Conservation (phyloP, 1,140 invertebrate genomes). For the Drosophila bifasciata region DNA sequence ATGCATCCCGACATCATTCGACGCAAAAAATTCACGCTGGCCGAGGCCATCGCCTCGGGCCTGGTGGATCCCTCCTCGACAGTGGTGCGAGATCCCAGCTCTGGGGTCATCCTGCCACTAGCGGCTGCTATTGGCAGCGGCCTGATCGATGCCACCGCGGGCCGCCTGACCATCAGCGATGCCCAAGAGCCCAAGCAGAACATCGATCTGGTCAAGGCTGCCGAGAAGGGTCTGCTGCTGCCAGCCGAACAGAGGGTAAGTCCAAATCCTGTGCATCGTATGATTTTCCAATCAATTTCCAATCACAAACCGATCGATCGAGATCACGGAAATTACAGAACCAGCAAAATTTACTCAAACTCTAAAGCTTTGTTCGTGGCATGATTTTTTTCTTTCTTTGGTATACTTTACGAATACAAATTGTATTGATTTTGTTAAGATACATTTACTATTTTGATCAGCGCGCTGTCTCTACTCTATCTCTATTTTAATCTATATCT, state of each 20-base stretch:
- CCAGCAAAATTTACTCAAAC: constrained; percentile 52
- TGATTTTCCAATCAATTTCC: constrained; percentile 33
- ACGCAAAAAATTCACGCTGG: constrained; percentile 89
- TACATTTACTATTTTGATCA: constrained; percentile 54
- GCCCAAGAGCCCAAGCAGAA: constrained; percentile 87
- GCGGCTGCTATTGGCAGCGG: constrained; percentile 91
- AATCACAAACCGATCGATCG: constrained; percentile 22
- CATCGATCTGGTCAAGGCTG: constrained; percentile 94
- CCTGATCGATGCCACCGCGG: constrained; percentile 90
- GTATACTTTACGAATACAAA: constrained; percentile 33
- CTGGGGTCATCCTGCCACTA: constrained; percentile 90
- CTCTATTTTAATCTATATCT: constrained; percentile 26
- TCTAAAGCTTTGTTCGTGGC: constrained; percentile 72
- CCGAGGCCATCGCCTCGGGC: constrained; percentile 90
- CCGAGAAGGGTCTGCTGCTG: constrained; percentile 93
- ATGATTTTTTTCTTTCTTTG: constrained; percentile 57
- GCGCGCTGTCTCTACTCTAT: constrained; percentile 56
- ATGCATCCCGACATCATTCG: constrained; percentile 87
- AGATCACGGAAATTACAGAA: constrained; percentile 57
- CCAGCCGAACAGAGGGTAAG: constrained; percentile 96
- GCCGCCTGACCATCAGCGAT: constrained; percentile 87
- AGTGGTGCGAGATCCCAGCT: constrained; percentile 92
- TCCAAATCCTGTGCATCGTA: constrained; percentile 62
- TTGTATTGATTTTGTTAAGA: constrained; percentile 29
- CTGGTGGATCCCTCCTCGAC: constrained; percentile 93